Base-by-base conservation (phyloP, 2,797 vertebrate genomes). In the Cuniculus paca region DNA sequence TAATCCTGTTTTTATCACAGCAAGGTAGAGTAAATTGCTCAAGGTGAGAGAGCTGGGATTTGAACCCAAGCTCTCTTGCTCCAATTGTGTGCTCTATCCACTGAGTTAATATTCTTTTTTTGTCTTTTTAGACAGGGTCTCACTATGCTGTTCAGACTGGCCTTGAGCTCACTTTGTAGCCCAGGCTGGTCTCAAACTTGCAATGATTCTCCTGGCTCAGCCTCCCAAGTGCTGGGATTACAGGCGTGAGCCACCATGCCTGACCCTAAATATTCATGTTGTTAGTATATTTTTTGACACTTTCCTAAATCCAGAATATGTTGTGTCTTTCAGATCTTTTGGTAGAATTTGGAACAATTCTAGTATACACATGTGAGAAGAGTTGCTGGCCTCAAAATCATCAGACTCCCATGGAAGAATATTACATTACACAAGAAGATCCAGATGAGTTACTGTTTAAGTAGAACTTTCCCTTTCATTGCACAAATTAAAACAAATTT, bases 361-460 rank as follows among this genome's bases (percentile, higher is more conserved):
- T 99, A 63, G 98, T 99, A 79, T 99, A 99, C 50, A 99, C 99
- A 0, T 99, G 99, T 97, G 98, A 98, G 56, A 98, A 97, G 60
- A 99, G 99, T 98, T 99, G 99, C 98, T 99, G 99, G 99, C 97
- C 98, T 0, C 4, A 95, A 0, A 97, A 98, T 81, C 98, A 98
- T 13, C 96, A 97, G 28, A 96, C 82, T 0, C 98, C 99, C 14
- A 61, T 99, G 84, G 99, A 99, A 96, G 99, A 99, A 98, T 99
- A 99, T 97, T 92, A 99, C 97, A 97, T 99, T 48, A 97, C 99
- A 72, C 99, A 99, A 97, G 98, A 98, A 4, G 99, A 99, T 91
- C 99, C 99, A 0, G 99, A 99, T 98, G 99, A 99, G 97, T 96
- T 98, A 95, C 98, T 99, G 42, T 99, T 99, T 97, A 99, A 99